phyloP scores from a whole-genome alignment of 2,113 vertebrate species.

The Malurus alboscapulatus region DNA sequence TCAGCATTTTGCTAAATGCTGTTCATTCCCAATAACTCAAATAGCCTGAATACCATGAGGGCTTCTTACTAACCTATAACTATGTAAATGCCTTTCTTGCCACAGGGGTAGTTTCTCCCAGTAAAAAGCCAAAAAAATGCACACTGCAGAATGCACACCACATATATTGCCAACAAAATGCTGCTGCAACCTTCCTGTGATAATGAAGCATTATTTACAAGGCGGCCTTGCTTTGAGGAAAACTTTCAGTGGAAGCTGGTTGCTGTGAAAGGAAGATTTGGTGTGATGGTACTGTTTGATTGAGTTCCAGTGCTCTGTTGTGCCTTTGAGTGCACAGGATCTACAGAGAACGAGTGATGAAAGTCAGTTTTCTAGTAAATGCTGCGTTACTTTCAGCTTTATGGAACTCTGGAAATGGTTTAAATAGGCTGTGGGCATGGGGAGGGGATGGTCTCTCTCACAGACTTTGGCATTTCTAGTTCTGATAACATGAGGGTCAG shows the following conservation, averaged over 20 bases:
- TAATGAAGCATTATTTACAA: background rate
- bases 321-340: background rate
- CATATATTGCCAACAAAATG: background rate
- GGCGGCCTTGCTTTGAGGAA: background rate
- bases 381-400: background rate
- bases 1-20: background rate
- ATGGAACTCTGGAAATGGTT: background rate
- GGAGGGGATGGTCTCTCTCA: background rate
- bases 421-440: background rate
- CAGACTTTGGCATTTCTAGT: background rate
- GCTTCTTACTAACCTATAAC: constrained; percentile 4
- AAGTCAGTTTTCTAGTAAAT: background rate
- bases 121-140: background rate
- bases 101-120: background rate
- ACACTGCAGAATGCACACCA: background rate
- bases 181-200: background rate
- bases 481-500: background rate
- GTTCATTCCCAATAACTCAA: constrained; percentile 9
- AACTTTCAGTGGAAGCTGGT: background rate
- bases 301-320: background rate
- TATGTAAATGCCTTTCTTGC: background rate
- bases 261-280: background rate
- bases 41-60: background rate
- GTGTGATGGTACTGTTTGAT: background rate
- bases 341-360: background rate